A percentile compares a stretch with the other conserved stretches of the same genome.
Conservation (phyloP, 2,888 invertebrate genomes). For the Globia sparganii region DNA sequence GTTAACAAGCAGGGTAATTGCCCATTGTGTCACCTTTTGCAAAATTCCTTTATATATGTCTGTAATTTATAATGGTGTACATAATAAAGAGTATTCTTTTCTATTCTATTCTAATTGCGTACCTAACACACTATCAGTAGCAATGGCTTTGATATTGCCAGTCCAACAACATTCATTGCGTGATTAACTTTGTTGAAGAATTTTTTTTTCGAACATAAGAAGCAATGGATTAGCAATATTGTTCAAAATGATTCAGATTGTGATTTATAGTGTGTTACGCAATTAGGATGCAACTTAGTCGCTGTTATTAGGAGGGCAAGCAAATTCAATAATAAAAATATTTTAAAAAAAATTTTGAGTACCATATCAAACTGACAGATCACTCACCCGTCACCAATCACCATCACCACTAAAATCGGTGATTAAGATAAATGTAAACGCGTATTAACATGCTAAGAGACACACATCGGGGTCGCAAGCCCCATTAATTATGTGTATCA, state of each 20-base stretch:
- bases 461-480: constrained; percentile 57
- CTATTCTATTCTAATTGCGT: too few species aligned
- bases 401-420: constrained; percentile 29
- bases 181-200: neutral
- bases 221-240: neutral
- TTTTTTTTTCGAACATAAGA: neutral
- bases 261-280: neutral
- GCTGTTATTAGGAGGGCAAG: neutral
- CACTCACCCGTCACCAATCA: constrained; percentile 40
- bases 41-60: too few species aligned
- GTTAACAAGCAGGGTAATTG: neutral
- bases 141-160: neutral
- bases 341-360: neutral
- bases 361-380: neutral
- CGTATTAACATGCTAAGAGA: constrained; percentile 60
- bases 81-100: too few species aligned
- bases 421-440: constrained; percentile 59
- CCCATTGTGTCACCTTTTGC: too few species aligned
- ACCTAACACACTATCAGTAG: neutral
- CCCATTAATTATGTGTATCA: constrained; percentile 66
- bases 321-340: neutral
- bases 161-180: neutral
- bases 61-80: too few species aligned
- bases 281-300: neutral
- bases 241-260: too few species aligned